Evolutionary conservation across 2,888 invertebrate species (phyloP).

Genomic region (Pseudococcus jackbeardsleyi): DNA sequence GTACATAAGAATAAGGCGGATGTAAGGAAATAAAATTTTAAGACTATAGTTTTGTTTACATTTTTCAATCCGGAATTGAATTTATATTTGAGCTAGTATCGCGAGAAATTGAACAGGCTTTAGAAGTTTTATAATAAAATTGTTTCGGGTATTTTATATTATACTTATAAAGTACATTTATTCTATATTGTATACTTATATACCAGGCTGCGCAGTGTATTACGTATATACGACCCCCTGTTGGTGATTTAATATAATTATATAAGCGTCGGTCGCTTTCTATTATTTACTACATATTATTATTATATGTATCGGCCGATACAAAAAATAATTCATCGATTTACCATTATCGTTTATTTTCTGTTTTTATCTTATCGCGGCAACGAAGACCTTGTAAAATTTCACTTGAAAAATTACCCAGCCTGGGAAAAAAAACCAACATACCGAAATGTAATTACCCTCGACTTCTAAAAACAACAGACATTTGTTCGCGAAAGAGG

Average conservation of each 20-base stretch:
- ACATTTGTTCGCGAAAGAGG: not conserved
- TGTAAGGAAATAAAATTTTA: constrained; percentile 35
- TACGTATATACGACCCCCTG: not conserved
- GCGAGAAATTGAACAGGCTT: constrained; percentile 37
- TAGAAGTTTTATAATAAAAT: constrained; percentile 41
- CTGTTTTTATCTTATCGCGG: not conserved
- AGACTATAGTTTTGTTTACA: constrained; percentile 37
- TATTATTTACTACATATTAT: not conserved
- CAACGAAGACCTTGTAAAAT: not conserved
- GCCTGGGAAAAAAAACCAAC: not conserved
- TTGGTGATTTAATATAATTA: constrained; percentile 1
- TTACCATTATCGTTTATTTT: not conserved
- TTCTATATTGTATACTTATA: not conserved
- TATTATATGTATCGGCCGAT: not conserved
- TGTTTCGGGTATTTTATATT: constrained; percentile 28
- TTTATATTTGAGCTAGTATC: not conserved
- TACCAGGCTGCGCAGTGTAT: not conserved
- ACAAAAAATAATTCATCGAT: not conserved
- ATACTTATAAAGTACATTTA: not conserved
- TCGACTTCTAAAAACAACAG: not conserved
- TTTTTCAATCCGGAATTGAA: constrained; percentile 37
- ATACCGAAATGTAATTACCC: not conserved
- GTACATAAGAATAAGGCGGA: constrained; percentile 4
- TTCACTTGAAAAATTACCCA: not conserved
- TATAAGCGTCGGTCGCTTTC: not conserved